Conservation (phyloP, 1,140 invertebrate genomes). For the Heliconius hermathena region DNA sequence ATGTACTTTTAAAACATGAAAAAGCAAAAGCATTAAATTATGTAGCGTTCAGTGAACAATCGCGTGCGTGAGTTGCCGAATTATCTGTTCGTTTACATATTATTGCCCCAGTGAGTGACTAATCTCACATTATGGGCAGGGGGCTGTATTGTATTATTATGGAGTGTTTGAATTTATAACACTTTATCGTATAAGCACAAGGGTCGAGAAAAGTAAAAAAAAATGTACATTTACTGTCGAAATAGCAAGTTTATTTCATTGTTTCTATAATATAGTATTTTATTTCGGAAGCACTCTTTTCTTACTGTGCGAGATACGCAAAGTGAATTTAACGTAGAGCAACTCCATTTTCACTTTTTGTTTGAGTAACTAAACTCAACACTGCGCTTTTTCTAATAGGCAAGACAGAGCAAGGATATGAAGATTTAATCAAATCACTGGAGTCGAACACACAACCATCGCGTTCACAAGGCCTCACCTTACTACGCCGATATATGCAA, state of each 20-base stretch:
- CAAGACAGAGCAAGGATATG: too few relatives aligned
- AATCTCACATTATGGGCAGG: not conserved
- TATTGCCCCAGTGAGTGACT: not conserved
- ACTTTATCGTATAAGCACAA: not conserved
- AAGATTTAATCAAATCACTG: too few relatives aligned
- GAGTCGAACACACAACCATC: too few relatives aligned
- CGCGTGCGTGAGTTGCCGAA: constrained; percentile 31
- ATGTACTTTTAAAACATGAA: not conserved
- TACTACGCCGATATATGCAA: not conserved
- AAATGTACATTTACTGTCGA: not conserved
- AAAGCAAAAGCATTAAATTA: constrained; percentile 14
- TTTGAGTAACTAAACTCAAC: too few relatives aligned
- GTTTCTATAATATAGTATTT: too few relatives aligned
- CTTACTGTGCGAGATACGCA: too few relatives aligned
- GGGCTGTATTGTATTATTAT: not conserved
- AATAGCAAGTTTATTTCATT: too few relatives aligned
- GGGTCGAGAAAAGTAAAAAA: not conserved
- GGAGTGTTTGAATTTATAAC: not conserved
- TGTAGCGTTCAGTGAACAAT: constrained; percentile 21
- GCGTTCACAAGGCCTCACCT: too few relatives aligned
- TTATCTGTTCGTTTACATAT: constrained; percentile 34
- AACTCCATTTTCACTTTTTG: too few relatives aligned
- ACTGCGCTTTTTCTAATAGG: too few relatives aligned
- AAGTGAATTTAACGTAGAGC: too few relatives aligned
- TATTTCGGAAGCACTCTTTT: too few relatives aligned